Base-by-base conservation (phyloP, 2,113 vertebrate genomes). In the Varanus salvator region DNA sequence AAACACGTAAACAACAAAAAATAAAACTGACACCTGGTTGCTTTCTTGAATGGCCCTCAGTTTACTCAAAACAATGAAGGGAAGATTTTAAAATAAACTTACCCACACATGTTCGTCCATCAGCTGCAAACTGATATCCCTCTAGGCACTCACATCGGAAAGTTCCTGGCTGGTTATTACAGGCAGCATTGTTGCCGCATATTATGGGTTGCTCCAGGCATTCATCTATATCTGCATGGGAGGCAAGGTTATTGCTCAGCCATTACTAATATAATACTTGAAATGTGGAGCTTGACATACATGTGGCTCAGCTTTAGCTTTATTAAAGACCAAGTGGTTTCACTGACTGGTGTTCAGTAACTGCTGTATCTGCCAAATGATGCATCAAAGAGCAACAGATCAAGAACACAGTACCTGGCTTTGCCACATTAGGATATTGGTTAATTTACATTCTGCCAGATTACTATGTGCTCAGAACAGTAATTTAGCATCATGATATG, bases 111-210 rank as follows among this genome's bases (percentile, higher is more conserved):
- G 97, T 97, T 48, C 7, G 92, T 7, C 98, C 98, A 4, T 98
- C 97, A 0, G 94, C 96, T 29, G 96, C 97, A 66, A 99, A 98
- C 92, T 96, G 98, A 92, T 97, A 98, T 21, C 99, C 99, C 23
- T 98, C 97, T 1, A 94, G 76, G 54, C 99, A 99, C 93, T 99
- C 98, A 0, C 99, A 99, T 89, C 97, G 98, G 96, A 98, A 99
- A 14, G 98, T 99, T 60, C 99, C 99, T 0, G 98, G 99, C 93
- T 98, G 98, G 93, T 99, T 99, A 93, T 97, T 99, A 94, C 99
- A 99, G 87, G 97, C 23, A 0, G 98, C 96, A 0, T 99, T 95
- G 80, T 89, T 95, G 15, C 98, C 97, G 75, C 99, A 99, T 9
- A 96, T 94, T 1, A 92, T 95, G 54, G 97, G 97, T 14, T 96